Conservation (phyloP, 2,888 invertebrate genomes). For the Oscheius sp. region DNA sequence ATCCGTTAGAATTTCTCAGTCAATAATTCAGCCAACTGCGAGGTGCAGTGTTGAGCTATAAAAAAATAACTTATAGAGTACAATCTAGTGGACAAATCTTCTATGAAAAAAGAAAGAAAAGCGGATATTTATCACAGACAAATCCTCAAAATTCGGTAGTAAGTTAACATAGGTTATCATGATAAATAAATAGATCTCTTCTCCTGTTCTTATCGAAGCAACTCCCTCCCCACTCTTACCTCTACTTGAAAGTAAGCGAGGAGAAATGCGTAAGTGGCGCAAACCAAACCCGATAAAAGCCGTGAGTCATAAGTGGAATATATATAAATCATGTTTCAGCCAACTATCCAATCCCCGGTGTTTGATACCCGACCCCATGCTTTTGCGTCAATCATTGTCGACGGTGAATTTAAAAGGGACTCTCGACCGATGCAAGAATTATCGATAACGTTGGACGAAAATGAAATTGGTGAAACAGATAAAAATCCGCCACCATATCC, state of each 20-base stretch:
- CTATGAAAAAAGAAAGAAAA: not conserved
- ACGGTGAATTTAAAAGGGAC: not conserved
- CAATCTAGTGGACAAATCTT: constrained; percentile 12
- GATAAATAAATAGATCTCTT: not conserved
- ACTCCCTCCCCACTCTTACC: not conserved
- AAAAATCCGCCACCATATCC: constrained; percentile 28
- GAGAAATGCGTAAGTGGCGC: constrained; percentile 2
- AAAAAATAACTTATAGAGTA: not conserved
- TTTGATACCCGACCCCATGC: not conserved
- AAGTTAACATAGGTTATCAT: not conserved
- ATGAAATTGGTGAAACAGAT: constrained; percentile 18
- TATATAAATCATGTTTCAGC: not conserved
- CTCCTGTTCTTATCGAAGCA: constrained; percentile 1
- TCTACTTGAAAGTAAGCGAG: not conserved
- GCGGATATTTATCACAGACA: no score
- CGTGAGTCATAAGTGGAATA: not conserved
- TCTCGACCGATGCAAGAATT: not conserved
- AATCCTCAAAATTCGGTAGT: no score
- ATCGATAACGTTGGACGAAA: not conserved
- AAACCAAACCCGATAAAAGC: not conserved
- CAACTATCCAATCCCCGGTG: not conserved
- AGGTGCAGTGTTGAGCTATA: not conserved
- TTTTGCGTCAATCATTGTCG: not conserved
- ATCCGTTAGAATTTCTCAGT: not conserved
- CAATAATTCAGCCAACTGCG: not conserved